These are phyloP conservation scores for Eciton burchellii DNA, from an alignment of 1,140 invertebrate species.

Conservation along the genomic window DNA sequence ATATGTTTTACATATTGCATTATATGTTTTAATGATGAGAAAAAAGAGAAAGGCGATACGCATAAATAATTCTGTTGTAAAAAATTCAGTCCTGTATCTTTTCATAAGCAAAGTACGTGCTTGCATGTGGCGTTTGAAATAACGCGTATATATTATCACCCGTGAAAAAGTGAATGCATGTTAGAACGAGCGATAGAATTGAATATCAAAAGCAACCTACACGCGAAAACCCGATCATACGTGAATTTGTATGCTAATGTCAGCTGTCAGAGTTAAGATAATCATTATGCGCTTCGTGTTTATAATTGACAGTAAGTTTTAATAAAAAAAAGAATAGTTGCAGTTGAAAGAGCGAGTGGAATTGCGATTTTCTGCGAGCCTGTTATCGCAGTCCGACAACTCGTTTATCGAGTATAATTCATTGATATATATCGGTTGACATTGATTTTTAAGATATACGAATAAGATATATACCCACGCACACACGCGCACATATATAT, in stretches of 20 bases:
- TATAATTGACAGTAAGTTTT: conserved; percentile 29
- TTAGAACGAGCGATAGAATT: conserved; percentile 11
- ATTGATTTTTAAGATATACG: not conserved
- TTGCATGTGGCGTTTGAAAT: not conserved
- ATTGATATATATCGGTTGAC: conserved; percentile 31
- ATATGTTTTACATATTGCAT: too few relatives aligned
- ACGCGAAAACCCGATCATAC: conserved; percentile 20
- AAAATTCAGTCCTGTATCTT: not conserved
- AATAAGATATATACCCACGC: not conserved
- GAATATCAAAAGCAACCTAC: conserved; percentile 36
- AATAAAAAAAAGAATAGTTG: conserved; percentile 46
- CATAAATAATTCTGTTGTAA: not conserved
- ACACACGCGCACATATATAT: not conserved
- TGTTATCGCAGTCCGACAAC: conserved; percentile 6
- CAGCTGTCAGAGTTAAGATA: conserved; percentile 62
- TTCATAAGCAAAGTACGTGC: not conserved
- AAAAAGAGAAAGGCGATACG: not conserved
- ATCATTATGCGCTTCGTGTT: conserved; percentile 42
- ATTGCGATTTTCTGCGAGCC: conserved; percentile 24
- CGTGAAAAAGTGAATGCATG: conserved; percentile 43
- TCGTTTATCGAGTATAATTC: conserved; percentile 36
- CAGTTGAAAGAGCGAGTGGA: conserved; percentile 12
- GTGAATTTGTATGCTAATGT: conserved; percentile 56
- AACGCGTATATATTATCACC: conserved; percentile 22
- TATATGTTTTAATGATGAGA: too few relatives aligned